Base-by-base conservation (phyloP, 2,113 vertebrate genomes). In the Zeus faber region DNA sequence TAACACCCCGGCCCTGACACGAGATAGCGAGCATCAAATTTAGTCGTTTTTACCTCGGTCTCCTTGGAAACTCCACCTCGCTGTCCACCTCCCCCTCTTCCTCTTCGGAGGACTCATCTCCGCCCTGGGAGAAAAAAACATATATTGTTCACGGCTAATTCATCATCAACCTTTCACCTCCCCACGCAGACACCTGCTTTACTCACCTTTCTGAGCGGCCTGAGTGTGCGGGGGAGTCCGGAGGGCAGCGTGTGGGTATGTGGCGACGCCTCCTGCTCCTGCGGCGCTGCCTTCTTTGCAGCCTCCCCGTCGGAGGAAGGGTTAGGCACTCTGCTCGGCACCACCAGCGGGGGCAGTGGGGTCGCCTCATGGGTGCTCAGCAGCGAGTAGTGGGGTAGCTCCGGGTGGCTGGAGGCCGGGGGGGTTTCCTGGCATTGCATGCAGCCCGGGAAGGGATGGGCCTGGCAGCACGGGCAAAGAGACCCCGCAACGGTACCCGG, bases 1-100 rank as follows among this genome's bases (percentile, higher is more conserved):
- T n/a, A n/a, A n/a, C n/a, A n/a, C n/a, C n/a, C n/a, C n/a, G n/a
- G n/a, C n/a, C n/a, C 26, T 3, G 31, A 33, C 4, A 29, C 8
- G 4, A 29, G 27, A 7, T 37, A 37, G 13, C 4, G 13, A 37
- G 13, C 35, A 6, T 37, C 6, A 37, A 6, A 37, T 37, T 4
- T 29, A 29, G 20, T 4, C 7, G 18, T 9, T 65, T 81, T 92
- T 91, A 98, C 96, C 96, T 97, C 81, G 91, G 97, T 82, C 96
- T 93, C 82, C 95, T 88, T 77, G 97, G 97, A 88, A 98, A 98
- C 78, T 99, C 97, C 65, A 98, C 96, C 86, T 99, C 97, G 70
- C 97, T 99, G 65, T 99, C 97, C 37, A 99, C 97, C 85, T 99
- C 97, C 0, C 96, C 96, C 77, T 98, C 97, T 67, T 99, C 96